Conservation (phyloP, 2,888 invertebrate species). For the Emesis furor region DNA sequence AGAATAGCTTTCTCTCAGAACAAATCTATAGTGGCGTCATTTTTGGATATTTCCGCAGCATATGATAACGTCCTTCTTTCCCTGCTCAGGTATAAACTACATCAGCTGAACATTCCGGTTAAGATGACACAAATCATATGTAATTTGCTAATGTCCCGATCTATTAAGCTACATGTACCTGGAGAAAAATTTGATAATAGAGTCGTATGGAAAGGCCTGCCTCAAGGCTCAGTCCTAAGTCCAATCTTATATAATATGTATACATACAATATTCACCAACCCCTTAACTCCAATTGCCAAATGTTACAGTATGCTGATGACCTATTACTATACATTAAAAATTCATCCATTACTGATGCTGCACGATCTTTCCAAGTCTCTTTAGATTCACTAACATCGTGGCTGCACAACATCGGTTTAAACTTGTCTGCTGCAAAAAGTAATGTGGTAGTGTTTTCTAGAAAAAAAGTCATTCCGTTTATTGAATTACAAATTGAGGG, state of each 20-base stretch:
- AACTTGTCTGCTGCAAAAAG: not conserved
- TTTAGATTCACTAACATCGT: not conserved
- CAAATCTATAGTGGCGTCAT: conserved; percentile 8
- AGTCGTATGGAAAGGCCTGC: not conserved
- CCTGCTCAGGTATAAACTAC: conserved; percentile 12
- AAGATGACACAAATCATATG: no score
- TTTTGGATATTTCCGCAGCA: conserved; percentile 17
- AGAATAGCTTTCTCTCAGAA: conserved; percentile 28
- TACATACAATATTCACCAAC: not conserved
- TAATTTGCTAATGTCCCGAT: not conserved
- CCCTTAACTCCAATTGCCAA: not conserved
- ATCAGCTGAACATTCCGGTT: conserved; percentile 6
- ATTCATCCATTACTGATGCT: not conserved
- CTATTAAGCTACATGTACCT: not conserved
- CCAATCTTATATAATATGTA: not conserved
- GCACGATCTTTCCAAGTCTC: not conserved
- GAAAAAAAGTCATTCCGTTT: not conserved
- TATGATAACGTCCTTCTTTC: conserved; percentile 27
- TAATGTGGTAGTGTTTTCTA: not conserved
- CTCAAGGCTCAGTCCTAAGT: not conserved
- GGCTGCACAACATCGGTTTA: not conserved
- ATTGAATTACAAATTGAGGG: not conserved
- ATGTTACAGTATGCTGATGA: not conserved
- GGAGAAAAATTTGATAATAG: not conserved
- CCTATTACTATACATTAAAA: not conserved